Evolutionary conservation across 2,797 vertebrate genomes (phyloP), one percentile per base, ranked within the genome.

Genomic region (Spheniscus humboldti): DNA sequence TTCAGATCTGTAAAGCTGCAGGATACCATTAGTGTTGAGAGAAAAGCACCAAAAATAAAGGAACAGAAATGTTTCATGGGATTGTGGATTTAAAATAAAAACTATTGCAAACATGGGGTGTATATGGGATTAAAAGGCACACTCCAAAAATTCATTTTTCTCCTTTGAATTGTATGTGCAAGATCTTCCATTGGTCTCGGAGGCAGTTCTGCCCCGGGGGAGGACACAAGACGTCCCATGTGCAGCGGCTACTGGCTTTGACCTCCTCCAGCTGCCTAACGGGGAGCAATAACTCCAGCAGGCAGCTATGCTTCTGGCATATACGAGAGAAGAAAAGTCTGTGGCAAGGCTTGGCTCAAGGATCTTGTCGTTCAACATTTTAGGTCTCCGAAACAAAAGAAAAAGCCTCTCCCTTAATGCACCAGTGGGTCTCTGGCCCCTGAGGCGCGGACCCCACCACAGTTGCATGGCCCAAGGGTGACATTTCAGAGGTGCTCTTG

Each of bases 1-100:
- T 95, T 97, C 84, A 97, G 95, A 92, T 97, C 95, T 97, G 94
- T 93, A 92, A 96, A 95, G 93, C 82, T 96, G 87, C 89, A 92
- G 94, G 94, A 97, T 87, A 91, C 73, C 37, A 18, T 88, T 80
- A 96, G 83, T 57, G 74, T 84, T 81, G 82, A 94, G 90, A 93
- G 69, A 92, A 89, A 86, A 80, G 91, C 94, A 92, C 92, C 72
- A 53, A 88, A 95, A 92, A 88, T 67, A 92, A 96, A 85, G 55
- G 67, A 86, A 92, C 83, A 64, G 56, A 88, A 83, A 94, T 1
- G 11, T 66, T 85, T 94, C 33, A 89, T 69, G 94, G 83, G 67
- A 39, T 18, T 50, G 53, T 78, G 85, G 87, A 63, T 74, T 94
- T 64, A 56, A 97, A 97, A 90, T n/a, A 78, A 96, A 92, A 94